Evolutionary conservation across 2,888 invertebrate species (phyloP).

Genomic region (Papilio gigon): DNA sequence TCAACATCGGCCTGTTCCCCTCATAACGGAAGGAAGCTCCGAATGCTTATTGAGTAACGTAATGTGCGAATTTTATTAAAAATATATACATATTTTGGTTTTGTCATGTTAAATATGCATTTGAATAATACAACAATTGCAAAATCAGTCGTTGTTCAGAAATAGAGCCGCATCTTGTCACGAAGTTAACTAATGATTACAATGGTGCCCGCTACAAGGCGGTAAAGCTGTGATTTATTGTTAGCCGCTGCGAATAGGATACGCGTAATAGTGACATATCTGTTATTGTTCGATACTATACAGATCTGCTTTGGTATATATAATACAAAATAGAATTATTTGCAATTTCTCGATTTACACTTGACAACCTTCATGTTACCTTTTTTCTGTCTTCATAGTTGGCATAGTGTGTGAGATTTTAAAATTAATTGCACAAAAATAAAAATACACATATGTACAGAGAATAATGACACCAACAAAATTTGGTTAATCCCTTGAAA

Average conservation of each 20-base stretch:
- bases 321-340: too few species aligned
- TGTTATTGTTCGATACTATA: conserved; percentile 36
- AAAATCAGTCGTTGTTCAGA: conserved; percentile 45
- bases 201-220: conserved; percentile 61
- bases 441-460: too few species aligned
- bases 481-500: too few species aligned
- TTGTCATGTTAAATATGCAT: neutral
- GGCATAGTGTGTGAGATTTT: neutral
- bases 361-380: neutral
- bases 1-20: neutral
- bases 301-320: neutral
- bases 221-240: conserved; percentile 63
- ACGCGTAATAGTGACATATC: conserved; percentile 36
- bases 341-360: neutral
- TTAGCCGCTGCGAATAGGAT: conserved; percentile 50
- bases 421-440: too few species aligned
- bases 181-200: conserved; percentile 70
- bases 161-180: conserved; percentile 69
- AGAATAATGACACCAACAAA: too few species aligned
- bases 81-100: neutral
- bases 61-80: too few species aligned
- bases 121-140: conserved; percentile 18
- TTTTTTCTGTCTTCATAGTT: neutral
- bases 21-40: neutral
- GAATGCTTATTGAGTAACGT: neutral